phyloP scores from a whole-genome alignment of 2,888 invertebrate species.

The Ametastegia equiseti region DNA sequence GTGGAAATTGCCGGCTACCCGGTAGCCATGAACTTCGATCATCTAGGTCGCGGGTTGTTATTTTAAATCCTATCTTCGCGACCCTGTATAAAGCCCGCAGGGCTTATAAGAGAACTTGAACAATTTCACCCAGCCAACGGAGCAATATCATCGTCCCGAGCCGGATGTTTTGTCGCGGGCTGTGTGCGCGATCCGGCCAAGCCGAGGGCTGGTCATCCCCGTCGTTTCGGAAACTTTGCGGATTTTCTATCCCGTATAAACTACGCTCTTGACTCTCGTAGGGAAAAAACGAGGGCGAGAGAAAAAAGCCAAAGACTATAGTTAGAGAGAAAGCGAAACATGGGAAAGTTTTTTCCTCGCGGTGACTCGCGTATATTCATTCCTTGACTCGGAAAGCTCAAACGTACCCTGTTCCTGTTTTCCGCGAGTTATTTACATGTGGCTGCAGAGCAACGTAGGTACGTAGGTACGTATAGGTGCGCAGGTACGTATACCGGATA shows the following conservation, averaged over 20 bases:
- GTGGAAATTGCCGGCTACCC: neutral
- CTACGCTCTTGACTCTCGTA: neutral
- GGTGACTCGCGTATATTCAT: neutral
- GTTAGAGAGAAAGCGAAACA: neutral
- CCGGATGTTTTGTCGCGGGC: neutral
- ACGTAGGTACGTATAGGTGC: neutral
- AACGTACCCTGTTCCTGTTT: neutral
- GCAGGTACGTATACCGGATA: neutral
- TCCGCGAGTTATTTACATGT: neutral
- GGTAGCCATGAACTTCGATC: neutral
- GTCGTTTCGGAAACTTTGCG: neutral
- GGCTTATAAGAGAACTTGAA: neutral
- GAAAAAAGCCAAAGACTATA: too few species aligned
- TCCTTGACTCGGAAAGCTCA: neutral
- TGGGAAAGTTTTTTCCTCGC: neutral
- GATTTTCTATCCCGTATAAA: neutral
- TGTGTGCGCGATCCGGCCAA: neutral
- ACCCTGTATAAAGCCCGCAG: neutral
- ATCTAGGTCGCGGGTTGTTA: neutral
- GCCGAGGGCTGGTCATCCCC: neutral
- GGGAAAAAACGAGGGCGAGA: neutral
- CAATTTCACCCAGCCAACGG: neutral
- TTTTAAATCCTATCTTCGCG: neutral
- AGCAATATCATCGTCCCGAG: neutral
- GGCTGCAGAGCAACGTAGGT: neutral